phyloP scores from a whole-genome alignment of 2,888 invertebrate genomes.

The Acanthopleura granulata region DNA sequence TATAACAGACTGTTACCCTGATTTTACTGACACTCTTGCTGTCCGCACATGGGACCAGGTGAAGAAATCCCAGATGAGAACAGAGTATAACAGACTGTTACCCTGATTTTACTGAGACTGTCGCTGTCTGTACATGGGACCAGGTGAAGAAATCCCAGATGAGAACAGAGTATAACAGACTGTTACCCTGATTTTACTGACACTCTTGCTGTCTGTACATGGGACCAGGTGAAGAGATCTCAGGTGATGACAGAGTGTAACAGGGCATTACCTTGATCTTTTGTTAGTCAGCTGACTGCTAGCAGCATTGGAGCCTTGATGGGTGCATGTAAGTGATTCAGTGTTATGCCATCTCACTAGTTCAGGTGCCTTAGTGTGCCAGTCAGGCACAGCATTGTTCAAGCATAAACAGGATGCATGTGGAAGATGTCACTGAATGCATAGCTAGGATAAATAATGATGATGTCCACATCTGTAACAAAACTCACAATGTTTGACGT shows the following conservation, averaged over 20 bases:
- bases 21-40: conserved; percentile 78
- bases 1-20: conserved; percentile 84
- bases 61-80: conserved; percentile 85
- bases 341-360: no score
- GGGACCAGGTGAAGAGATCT: conserved; percentile 88
- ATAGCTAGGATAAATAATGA: no score
- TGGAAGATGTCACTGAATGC: no score
- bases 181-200: conserved; percentile 76
- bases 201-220: conserved; percentile 84
- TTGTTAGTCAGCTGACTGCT: no score
- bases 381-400: no score
- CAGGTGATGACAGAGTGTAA: conserved; percentile 87
- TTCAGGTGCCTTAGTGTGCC: no score
- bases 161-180: conserved; percentile 86
- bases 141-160: conserved; percentile 86
- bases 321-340: no score
- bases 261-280: conserved; percentile 77
- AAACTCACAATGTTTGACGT: no score
- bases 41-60: conserved; percentile 87
- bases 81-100: conserved; percentile 86
- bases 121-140: conserved; percentile 87
- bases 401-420: no score
- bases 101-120: conserved; percentile 76
- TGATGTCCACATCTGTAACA: no score
- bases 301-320: no score